A percentile compares a stretch with the other conserved stretches of the same genome.
Conservation (phyloP, 2,113 vertebrate genomes). For the Hemicordylus capensis region DNA sequence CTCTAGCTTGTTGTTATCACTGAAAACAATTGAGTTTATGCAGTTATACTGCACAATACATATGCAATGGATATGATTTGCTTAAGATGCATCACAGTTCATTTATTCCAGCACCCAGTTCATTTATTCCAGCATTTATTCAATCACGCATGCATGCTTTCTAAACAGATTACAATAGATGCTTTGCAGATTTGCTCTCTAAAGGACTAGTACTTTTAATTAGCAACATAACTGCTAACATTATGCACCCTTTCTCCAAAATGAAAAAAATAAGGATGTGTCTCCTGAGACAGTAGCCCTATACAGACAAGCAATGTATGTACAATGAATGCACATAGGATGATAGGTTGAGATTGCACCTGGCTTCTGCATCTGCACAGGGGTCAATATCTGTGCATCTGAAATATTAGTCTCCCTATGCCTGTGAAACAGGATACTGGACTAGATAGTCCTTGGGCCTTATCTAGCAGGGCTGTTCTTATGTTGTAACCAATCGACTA, state of each 20-base stretch:
- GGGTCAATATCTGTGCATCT: not conserved
- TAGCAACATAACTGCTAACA: not conserved
- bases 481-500: conserved; percentile 30
- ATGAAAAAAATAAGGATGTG: not conserved
- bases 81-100: not conserved
- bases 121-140: not conserved
- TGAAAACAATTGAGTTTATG: not conserved
- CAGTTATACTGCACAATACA: not conserved
- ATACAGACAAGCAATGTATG: not conserved
- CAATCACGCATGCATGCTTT: not conserved
- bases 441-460: not conserved
- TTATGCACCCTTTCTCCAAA: not conserved
- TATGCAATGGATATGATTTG: not conserved
- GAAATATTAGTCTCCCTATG: no score
- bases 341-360: no score
- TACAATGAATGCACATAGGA: not conserved
- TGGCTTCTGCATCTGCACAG: not conserved
- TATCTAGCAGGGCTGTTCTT: conserved; percentile 5
- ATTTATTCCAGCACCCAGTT: not conserved
- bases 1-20: not conserved
- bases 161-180: not conserved
- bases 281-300: not conserved
- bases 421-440: no score
- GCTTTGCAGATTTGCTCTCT: not conserved
- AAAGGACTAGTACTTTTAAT: not conserved